Conservation (phyloP, 2,888 invertebrate species). For the Kuschelorhynchus macadamiae region DNA sequence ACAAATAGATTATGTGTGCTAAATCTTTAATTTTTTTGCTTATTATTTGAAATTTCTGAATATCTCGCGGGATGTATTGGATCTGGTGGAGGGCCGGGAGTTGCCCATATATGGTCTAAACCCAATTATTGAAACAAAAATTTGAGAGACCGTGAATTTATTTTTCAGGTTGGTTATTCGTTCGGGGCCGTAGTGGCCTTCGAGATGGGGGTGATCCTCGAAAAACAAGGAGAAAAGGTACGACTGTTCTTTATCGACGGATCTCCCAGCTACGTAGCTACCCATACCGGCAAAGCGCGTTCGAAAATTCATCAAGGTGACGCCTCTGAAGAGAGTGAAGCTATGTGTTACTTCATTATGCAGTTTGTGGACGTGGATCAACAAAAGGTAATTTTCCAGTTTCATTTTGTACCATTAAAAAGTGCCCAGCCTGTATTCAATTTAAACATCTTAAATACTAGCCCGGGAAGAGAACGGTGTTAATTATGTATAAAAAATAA, state of each 20-base stretch:
- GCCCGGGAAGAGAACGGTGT: too few relatives aligned
- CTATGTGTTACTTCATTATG: conserved; percentile 86
- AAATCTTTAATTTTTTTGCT: too few relatives aligned
- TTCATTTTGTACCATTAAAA: too few relatives aligned
- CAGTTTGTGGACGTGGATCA: conserved; percentile 85
- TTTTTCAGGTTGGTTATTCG: conserved; percentile 84
- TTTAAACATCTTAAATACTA: conserved; percentile 1
- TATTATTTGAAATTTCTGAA: too few relatives aligned
- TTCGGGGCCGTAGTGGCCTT: conserved; percentile 96
- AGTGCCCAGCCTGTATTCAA: background rate
- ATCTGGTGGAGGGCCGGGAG: too few relatives aligned
- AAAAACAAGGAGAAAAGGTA: conserved; percentile 71
- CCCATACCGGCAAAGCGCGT: conserved; percentile 80
- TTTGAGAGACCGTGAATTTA: too few relatives aligned
- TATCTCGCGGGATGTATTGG: too few relatives aligned
- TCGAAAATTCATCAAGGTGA: conserved; percentile 71
- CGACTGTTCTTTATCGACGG: conserved; percentile 90
- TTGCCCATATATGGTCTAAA: too few relatives aligned
- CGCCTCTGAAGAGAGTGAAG: conserved; percentile 78
- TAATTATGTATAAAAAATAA: too few relatives aligned
- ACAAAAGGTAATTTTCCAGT: conserved; percentile 71
- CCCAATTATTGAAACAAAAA: too few relatives aligned
- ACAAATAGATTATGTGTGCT: too few relatives aligned
- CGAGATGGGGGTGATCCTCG: conserved; percentile 92
- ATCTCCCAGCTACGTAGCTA: conserved; percentile 85